Base-by-base conservation (phyloP, 2,113 vertebrate species). In the Cochlearius cochlearius region DNA sequence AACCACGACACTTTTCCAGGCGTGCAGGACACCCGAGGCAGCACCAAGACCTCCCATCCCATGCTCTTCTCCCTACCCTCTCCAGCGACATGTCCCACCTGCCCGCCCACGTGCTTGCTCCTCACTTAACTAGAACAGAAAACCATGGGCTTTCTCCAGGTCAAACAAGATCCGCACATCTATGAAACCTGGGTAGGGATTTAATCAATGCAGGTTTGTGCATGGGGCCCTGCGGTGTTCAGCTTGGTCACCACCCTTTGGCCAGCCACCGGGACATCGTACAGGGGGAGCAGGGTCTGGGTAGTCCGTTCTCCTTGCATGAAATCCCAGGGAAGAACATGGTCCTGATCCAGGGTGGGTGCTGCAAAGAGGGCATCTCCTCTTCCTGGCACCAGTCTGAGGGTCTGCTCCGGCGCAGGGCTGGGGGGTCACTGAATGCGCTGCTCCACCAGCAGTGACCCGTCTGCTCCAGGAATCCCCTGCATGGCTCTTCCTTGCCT, bases 121-220 rank as follows among this genome's bases (percentile, higher is more conserved):
- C 39, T 75, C 38, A 15, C 14, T 52, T 62, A 34, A 22, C 18
- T 20, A 49, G 34, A 34, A 86, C 21, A 56, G n/a, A 45, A 90
- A 86, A 20, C 29, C 1, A 0, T 3, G 18, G 32, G 21, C 17
- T 83, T 78, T 45, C 32, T 34, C n/a, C 32, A 32, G 58, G 14
- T 36, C 55, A 62, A 66, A 90, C 10, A 75, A 36, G 30, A 39
- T 19, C 26, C 41, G 64, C 3, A 1, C 38, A 6, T 12, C 20
- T 50, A 8, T 15, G 58, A 73, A 87, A 85, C 38, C 41, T n/a
- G 56, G n/a, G 26, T 3, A 74, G 29, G 39, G 60, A 49, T 95
- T 96, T 96, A 97, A 95, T 95, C 8, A 36, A n/a, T n/a, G 50
- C 26, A 47, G 68, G 30, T 59, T 95, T 59, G 58, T 38, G 34